Evolutionary conservation across 2,888 invertebrate species (phyloP).

Genomic region (Dasysyrphus albostriatus): DNA sequence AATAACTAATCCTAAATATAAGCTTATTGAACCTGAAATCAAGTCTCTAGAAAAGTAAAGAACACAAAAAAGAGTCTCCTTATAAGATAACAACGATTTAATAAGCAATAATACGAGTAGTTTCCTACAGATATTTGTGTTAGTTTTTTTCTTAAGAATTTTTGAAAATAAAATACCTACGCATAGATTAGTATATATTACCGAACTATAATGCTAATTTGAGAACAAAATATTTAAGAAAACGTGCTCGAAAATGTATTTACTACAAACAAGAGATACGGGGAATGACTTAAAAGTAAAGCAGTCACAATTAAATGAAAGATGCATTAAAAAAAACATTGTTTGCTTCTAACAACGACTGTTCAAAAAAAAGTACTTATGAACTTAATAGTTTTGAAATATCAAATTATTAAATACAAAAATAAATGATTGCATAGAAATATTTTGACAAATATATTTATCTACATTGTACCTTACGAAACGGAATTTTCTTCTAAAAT

Average conservation of each 20-base stretch:
- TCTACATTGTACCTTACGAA: slow-evolving; percentile 36
- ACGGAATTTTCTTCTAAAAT: slow-evolving; percentile 12
- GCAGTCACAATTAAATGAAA: background rate
- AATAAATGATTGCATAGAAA: slow-evolving; percentile 2
- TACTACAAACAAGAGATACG: background rate
- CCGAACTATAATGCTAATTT: background rate
- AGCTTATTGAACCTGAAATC: slow-evolving; percentile 53
- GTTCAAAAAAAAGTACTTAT: background rate
- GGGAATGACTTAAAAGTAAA: background rate
- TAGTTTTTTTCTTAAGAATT: slow-evolving; percentile 2
- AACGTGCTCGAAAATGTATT: slow-evolving; percentile 3
- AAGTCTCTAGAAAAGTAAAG: slow-evolving; percentile 51
- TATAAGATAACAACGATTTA: slow-evolving; percentile 16
- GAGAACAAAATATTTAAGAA: background rate
- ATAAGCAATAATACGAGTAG: slow-evolving; percentile 42
- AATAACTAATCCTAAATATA: slow-evolving; percentile 42
- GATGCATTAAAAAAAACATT: background rate
- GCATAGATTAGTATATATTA: background rate
- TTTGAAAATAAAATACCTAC: background rate
- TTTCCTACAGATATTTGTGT: background rate
- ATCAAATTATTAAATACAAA: background rate
- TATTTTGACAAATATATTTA: slow-evolving; percentile 2
- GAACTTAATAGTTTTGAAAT: background rate
- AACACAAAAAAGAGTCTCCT: background rate
- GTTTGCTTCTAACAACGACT: background rate